Base-by-base conservation (phyloP, 1,140 invertebrate genomes). In the Plutomurus gul region DNA sequence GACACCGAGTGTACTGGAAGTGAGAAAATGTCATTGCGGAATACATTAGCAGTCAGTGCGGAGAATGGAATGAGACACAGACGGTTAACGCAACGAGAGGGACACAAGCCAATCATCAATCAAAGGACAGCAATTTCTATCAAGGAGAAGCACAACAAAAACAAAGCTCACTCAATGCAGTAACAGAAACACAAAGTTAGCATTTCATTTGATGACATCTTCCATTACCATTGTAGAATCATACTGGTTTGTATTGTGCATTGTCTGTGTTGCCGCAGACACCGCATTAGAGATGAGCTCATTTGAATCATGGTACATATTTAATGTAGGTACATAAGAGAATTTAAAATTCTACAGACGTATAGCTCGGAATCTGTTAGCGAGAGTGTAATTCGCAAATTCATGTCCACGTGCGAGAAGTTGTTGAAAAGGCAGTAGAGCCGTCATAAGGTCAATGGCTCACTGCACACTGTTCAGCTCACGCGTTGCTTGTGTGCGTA, bases 351-450 rank as follows among this genome's bases (percentile, higher is more conserved):
- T n/a, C n/a, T n/a, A n/a, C n/a, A n/a, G n/a, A n/a, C n/a, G n/a
- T n/a, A n/a, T n/a, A n/a, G n/a, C n/a, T n/a, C n/a, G n/a, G n/a
- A n/a, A n/a, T n/a, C n/a, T n/a, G n/a, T n/a, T 65, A 65, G 18
- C 18, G 56, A n/a, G 27, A 33, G 11, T 43, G 56, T 65, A 65
- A 65, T 65, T 65, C 27, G 56, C 56, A 65, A 65, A 65, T 65
- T 65, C 56, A 65, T 30, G 27, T 65, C 56, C 56, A 65, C 56
- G 56, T 65, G 56, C 36, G 56, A 65, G 56, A n/a, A 51, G 25
- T 36, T 65, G 27, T n/a, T 33, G 27, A 65, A 65, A n/a, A 33
- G 56, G 27, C 18, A 30, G 56, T 33, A 25, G 36, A 60, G 22
- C 16, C 27, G 33, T 60, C 16, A 25, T 13, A 51, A 51, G 10